A percentile compares a stretch with the other conserved stretches of the same genome.
Conservation (phyloP, 2,888 invertebrate species). For the Nymphalis urticae region DNA sequence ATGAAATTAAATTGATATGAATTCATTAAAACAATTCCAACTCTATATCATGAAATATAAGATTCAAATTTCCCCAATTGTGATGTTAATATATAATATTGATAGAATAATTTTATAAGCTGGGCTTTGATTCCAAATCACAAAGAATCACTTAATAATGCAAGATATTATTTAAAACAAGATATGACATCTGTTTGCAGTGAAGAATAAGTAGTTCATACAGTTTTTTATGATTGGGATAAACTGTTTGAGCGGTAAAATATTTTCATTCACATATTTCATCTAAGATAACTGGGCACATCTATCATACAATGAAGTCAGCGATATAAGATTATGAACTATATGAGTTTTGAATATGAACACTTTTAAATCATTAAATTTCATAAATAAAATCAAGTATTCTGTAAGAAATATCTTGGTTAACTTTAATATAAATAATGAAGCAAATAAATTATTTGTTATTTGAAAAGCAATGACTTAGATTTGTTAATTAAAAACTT, state of each 20-base stretch:
- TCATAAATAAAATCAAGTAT: too few species aligned
- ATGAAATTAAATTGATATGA: constrained; percentile 26
- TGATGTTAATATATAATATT: constrained; percentile 1
- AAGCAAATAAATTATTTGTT: too few species aligned
- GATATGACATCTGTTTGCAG: background rate
- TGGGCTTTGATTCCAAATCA: background rate
- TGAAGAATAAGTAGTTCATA: constrained; percentile 2
- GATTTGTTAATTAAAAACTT: too few species aligned
- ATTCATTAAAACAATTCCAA: constrained; percentile 26
- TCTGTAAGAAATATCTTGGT: too few species aligned
- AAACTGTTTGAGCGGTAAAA: background rate
- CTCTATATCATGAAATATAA: constrained; percentile 3
- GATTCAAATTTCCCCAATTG: constrained; percentile 20
- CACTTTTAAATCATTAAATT: too few species aligned
- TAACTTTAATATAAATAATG: too few species aligned
- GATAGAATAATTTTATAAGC: constrained; percentile 2
- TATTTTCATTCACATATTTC: constrained; percentile 10
- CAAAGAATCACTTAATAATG: background rate
- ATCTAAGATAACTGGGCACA: constrained; percentile 21
- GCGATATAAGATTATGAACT: constrained; percentile 14
- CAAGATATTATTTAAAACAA: too few species aligned
- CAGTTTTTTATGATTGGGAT: constrained; percentile 3
- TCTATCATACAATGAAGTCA: constrained; percentile 24
- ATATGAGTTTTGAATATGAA: too few species aligned
- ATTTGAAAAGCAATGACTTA: too few species aligned